A percentile compares a stretch with the other conserved stretches of the same genome.
Conservation (phyloP, 92 coral and sea anemone genomes). For the Epizoanthus rinbou region DNA sequence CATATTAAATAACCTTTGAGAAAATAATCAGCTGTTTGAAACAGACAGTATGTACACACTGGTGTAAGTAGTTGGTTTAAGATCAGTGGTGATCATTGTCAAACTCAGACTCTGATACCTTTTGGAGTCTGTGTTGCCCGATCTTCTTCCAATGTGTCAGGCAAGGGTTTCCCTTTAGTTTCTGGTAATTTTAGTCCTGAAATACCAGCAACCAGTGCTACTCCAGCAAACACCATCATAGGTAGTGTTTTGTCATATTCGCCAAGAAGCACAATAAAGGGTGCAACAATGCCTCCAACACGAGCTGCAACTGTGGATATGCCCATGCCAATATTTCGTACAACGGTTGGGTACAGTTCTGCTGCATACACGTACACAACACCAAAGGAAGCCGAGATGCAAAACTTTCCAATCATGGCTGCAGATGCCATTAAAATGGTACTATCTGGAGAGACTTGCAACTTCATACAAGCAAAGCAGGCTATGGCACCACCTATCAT, state of each 20-base stretch:
- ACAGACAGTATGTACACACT: too few relatives aligned
- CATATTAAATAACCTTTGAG: too few relatives aligned
- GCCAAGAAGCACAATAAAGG: conserved; percentile 84
- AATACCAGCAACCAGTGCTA: conserved; percentile 73
- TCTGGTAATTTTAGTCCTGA: conserved; percentile 83
- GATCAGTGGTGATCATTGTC: too few relatives aligned
- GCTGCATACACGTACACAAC: conserved; percentile 83
- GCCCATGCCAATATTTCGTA: conserved; percentile 91
- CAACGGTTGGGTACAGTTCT: conserved; percentile 93
- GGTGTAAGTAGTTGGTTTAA: too few relatives aligned
- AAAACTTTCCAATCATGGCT: conserved; percentile 90
- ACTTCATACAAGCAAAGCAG: conserved; percentile 76
- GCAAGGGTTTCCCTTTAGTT: conserved; percentile 81
- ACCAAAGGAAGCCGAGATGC: conserved; percentile 88
- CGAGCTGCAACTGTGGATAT: conserved; percentile 77
- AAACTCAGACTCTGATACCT: conserved; percentile 30
- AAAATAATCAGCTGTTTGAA: too few relatives aligned
- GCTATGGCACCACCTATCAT: conserved; percentile 81
- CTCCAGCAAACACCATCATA: conserved; percentile 82
- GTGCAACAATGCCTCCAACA: conserved; percentile 80
- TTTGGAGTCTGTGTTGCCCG: conserved; percentile 44
- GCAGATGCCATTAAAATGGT: conserved; percentile 49
- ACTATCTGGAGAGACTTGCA: conserved; percentile 57
- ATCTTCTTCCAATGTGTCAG: conserved; percentile 88
- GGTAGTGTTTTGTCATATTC: conserved; percentile 76